Percentiles rank a stretch among this genome's conserved stretches.
Conservation (phyloP, 2,113 vertebrate species). For the Oncorhynchus keta region DNA sequence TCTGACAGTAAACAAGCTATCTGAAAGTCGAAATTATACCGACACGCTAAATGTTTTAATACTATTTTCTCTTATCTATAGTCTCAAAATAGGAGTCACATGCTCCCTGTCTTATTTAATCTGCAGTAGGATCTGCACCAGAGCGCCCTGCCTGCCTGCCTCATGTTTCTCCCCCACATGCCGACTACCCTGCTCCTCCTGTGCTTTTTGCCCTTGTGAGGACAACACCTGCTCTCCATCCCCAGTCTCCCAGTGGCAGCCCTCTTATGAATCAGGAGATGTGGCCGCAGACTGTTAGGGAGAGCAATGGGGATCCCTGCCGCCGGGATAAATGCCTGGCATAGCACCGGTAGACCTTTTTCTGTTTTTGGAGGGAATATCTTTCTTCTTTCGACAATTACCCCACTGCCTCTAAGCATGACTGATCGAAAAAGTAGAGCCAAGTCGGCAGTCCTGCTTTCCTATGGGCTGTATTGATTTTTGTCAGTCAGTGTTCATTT, state of each 20-base stretch:
- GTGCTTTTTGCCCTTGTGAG: slow-evolving; percentile 44
- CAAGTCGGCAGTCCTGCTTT: slow-evolving; percentile 43
- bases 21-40: background rate
- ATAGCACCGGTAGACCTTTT: background rate
- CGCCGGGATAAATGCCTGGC: slow-evolving; percentile 37
- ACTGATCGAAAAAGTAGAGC: slow-evolving; percentile 56
- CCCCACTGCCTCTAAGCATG: slow-evolving; percentile 62
- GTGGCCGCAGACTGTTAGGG: slow-evolving; percentile 45
- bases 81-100: slow-evolving; percentile 5
- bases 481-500: slow-evolving; percentile 58
- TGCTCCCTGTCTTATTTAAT: slow-evolving; percentile 25
- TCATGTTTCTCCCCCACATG: slow-evolving; percentile 33
- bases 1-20: background rate
- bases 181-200: slow-evolving; percentile 24
- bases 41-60: background rate
- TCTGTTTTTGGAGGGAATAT: background rate
- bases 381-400: background rate
- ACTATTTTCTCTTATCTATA: background rate
- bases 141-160: background rate
- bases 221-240: slow-evolving; percentile 31
- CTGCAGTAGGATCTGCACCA: slow-evolving; percentile 10
- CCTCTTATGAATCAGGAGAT: slow-evolving; percentile 52
- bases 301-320: slow-evolving; percentile 36
- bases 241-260: slow-evolving; percentile 44
- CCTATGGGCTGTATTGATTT: slow-evolving; percentile 61